Evolutionary conservation across 2,113 vertebrate species (phyloP).

Genomic region (Gambusia holbrooki): DNA sequence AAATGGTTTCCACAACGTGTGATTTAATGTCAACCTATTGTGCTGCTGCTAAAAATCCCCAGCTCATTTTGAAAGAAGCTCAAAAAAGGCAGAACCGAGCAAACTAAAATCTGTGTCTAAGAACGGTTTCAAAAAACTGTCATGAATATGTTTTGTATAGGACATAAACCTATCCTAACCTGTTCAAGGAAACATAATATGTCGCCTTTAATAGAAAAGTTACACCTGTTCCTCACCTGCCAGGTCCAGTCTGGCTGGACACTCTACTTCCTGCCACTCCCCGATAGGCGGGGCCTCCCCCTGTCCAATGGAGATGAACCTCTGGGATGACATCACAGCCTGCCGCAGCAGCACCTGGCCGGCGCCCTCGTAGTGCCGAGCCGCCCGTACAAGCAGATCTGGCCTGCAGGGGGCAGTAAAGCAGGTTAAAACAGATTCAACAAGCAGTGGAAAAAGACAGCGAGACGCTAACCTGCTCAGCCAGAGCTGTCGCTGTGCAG

Average conservation of each 20-base stretch:
- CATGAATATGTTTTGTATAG: no score
- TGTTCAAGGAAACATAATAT: no score
- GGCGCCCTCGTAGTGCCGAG: constrained; percentile 93
- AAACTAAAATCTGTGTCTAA: no score
- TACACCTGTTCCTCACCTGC: constrained; percentile 79
- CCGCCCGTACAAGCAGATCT: constrained; percentile 87
- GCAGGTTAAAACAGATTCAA: background rate
- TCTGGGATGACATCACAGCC: constrained; percentile 89
- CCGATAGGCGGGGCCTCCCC: constrained; percentile 76
- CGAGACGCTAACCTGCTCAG: constrained; percentile 82
- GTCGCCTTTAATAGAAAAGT: background rate
- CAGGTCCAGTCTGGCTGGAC: constrained; percentile 91
- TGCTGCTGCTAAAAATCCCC: no score
- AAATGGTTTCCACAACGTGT: background rate
- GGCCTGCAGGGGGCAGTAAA: constrained; percentile 77
- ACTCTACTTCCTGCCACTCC: constrained; percentile 87
- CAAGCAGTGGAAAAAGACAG: background rate
- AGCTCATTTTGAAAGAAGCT: no score
- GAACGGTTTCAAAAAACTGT: no score
- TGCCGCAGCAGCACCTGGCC: constrained; percentile 90
- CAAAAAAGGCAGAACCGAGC: no score
- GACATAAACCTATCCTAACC: no score
- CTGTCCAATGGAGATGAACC: constrained; percentile 78
- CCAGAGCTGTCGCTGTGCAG: constrained; percentile 85
- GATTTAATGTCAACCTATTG: background rate